Conservation (phyloP, 2,797 vertebrate species). For the Gambelia wislizenii region DNA sequence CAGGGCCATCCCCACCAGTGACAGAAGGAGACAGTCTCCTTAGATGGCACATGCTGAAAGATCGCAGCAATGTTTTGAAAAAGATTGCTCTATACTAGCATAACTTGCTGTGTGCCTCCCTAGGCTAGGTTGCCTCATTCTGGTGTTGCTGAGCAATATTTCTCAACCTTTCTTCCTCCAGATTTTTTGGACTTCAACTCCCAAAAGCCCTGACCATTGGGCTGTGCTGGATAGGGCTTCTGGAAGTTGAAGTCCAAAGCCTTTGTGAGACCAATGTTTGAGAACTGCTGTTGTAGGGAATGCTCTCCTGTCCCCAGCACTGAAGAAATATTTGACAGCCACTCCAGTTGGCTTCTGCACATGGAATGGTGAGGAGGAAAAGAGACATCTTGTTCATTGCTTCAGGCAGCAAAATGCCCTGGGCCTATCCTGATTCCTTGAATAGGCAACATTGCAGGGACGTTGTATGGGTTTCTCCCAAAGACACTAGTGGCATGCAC, state of each 20-base stretch:
- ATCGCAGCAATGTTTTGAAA: not conserved
- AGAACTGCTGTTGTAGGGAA: not conserved
- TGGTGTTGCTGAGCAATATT: not conserved
- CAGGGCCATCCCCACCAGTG: not conserved
- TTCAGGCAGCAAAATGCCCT: not conserved
- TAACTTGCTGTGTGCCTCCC: not conserved
- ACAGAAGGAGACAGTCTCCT: not conserved
- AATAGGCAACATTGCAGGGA: no score
- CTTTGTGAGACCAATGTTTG: no score
- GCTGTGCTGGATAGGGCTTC: no score
- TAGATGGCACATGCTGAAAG: not conserved
- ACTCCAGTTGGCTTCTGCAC: not conserved
- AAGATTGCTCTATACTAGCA: not conserved
- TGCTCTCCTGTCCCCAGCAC: not conserved
- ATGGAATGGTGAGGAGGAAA: not conserved
- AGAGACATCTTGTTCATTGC: not conserved
- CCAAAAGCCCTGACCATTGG: no score
- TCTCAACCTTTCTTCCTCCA: no score
- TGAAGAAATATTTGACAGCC: not conserved
- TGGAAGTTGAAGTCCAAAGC: no score
- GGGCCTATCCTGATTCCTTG: not conserved
- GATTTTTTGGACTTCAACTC: no score
- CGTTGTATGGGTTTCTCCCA: not conserved
- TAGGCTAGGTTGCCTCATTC: not conserved
- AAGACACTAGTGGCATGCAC: not conserved